Percentiles rank a stretch among this genome's conserved stretches.
phyloP scores from a whole-genome alignment of 2,797 vertebrate genomes.

The Enteromius unitaeniatus region DNA sequence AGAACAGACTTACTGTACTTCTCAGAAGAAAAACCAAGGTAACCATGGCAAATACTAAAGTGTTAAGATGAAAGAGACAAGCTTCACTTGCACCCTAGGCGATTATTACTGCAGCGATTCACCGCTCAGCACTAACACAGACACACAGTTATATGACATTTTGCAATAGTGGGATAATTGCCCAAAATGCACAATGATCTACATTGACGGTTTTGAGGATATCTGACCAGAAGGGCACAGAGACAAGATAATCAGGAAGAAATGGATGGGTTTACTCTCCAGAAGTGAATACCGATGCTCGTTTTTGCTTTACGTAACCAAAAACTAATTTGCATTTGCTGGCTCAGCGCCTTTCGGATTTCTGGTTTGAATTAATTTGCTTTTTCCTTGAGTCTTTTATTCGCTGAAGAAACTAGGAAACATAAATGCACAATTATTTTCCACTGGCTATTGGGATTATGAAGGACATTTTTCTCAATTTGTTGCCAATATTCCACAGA shows the following conservation, averaged over 20 bases:
- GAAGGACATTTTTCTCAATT: background rate
- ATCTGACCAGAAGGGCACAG: constrained; percentile 51
- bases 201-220: constrained; percentile 45
- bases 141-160: constrained; percentile 59
- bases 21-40: constrained; percentile 8
- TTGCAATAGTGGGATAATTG: constrained; percentile 61
- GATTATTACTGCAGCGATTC: constrained; percentile 37
- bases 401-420: background rate
- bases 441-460: background rate
- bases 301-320: constrained; percentile 3
- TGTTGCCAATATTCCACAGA: background rate
- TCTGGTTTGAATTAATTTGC: background rate
- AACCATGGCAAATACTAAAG: constrained; percentile 30
- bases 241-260: constrained; percentile 36
- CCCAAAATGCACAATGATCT: constrained; percentile 61
- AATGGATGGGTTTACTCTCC: constrained; percentile 23
- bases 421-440: background rate
- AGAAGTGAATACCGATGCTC: background rate
- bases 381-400: background rate
- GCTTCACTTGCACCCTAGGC: constrained; percentile 42
- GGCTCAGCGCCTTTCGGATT: constrained; percentile 5
- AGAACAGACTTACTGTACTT: constrained; percentile 15
- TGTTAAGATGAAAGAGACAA: constrained; percentile 47
- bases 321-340: constrained; percentile 43
- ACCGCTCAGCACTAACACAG: constrained; percentile 44